Conservation (phyloP, 2,113 vertebrate genomes). For the Scortum barcoo region DNA sequence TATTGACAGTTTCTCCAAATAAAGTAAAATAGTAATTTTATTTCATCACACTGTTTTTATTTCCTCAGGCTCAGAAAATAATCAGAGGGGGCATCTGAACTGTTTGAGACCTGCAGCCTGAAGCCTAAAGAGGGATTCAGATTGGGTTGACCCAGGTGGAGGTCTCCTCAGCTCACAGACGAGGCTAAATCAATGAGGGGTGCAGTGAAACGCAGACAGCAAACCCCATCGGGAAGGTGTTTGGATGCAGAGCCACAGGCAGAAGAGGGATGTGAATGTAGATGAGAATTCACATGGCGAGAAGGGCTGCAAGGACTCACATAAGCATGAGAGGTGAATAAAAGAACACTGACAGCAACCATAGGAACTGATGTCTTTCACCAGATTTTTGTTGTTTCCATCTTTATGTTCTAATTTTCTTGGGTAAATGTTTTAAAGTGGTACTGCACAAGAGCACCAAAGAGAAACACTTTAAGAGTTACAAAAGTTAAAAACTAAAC, state of each 20-base stretch:
- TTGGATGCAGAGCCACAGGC: slow-evolving; percentile 67
- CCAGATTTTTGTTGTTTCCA: slow-evolving; percentile 11
- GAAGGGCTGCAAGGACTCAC: slow-evolving; percentile 54
- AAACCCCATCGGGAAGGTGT: slow-evolving; percentile 52
- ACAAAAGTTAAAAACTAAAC: neutral
- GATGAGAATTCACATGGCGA: slow-evolving; percentile 64
- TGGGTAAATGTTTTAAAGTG: neutral
- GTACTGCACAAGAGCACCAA: neutral
- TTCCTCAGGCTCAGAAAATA: slow-evolving; percentile 52
- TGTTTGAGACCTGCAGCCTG: slow-evolving; percentile 55
- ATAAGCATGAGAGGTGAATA: slow-evolving; percentile 64
- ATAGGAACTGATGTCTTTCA: slow-evolving; percentile 45
- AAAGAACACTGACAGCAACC: slow-evolving; percentile 65
- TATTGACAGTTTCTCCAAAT: slow-evolving; percentile 32
- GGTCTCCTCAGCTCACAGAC: slow-evolving; percentile 61
- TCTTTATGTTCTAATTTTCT: slow-evolving; percentile 6
- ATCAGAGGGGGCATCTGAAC: slow-evolving; percentile 62
- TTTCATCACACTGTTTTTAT: slow-evolving; percentile 50
- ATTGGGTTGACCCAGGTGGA: slow-evolving; percentile 63
- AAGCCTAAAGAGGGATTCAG: slow-evolving; percentile 58
- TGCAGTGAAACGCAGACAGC: slow-evolving; percentile 67
- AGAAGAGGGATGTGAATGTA: slow-evolving; percentile 64
- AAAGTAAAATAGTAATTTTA: slow-evolving; percentile 42
- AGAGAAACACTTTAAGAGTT: slow-evolving; percentile 3
- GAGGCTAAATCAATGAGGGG: slow-evolving; percentile 72